Percentiles rank a stretch among this genome's conserved stretches.
Conservation (phyloP, 2,797 vertebrate genomes). For the Loriculus beryllinus region DNA sequence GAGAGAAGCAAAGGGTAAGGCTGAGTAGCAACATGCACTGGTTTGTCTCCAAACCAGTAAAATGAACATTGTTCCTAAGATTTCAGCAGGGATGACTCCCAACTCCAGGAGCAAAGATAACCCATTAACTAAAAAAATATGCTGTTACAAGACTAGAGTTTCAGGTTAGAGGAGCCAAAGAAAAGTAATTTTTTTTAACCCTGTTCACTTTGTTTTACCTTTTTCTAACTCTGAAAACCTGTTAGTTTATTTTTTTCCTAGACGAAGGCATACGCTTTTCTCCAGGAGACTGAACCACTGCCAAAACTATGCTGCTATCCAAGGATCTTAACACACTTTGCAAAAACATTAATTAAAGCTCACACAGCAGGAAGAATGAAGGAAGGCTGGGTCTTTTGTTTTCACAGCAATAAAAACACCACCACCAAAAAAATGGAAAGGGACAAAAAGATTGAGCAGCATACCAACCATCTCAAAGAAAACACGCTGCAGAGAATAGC, state of each 20-base stretch:
- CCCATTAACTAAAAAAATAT: neutral
- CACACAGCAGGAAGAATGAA: neutral
- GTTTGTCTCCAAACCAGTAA: neutral
- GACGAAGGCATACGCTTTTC: neutral
- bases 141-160: neutral
- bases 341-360: constrained; percentile 51
- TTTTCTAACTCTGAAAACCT: neutral
- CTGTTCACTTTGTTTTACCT: neutral
- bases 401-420: neutral
- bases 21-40: neutral
- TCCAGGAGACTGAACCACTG: constrained; percentile 23
- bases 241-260: neutral
- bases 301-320: constrained; percentile 15
- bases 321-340: neutral
- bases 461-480: neutral
- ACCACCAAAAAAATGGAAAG: neutral
- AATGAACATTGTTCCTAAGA: neutral
- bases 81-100: neutral
- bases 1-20: neutral
- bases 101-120: neutral
- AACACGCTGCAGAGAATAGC: neutral
- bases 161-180: neutral
- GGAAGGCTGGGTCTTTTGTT: neutral
- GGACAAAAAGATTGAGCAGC: neutral
- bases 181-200: neutral